A percentile compares a stretch with the other conserved stretches of the same genome.
phyloP scores from a whole-genome alignment of 2,888 invertebrate genomes.

The Heliconius charithonia region DNA sequence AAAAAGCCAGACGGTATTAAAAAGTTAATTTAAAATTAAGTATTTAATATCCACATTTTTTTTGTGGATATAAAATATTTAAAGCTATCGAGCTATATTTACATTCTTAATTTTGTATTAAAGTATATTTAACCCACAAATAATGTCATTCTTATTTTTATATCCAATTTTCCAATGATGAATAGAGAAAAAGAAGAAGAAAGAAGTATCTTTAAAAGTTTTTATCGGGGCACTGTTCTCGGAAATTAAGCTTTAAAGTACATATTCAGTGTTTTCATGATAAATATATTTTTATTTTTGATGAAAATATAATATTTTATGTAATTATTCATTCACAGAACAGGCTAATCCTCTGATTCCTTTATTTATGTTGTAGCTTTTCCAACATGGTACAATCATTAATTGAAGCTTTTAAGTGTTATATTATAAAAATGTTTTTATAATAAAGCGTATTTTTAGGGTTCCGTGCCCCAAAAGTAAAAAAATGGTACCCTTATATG shows the following conservation, averaged over 20 bases:
- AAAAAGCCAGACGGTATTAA: neutral
- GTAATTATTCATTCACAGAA: neutral
- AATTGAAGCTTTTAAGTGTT: too few species aligned
- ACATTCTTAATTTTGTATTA: neutral
- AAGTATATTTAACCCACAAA: neutral
- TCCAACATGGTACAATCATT: neutral
- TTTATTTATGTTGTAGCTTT: neutral
- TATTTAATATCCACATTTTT: neutral
- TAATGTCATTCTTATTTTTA: neutral
- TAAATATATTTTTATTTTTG: neutral
- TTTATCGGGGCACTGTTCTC: neutral
- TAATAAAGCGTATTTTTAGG: too few species aligned
- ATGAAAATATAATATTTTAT: neutral
- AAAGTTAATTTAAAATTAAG: too few species aligned
- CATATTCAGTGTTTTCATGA: neutral
- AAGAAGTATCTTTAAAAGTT: neutral
- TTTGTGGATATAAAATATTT: neutral
- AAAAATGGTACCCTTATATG: too few species aligned
- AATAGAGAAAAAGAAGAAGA: neutral
- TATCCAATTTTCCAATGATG: neutral
- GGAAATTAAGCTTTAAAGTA: slow-evolving; percentile 4
- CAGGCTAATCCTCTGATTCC: neutral
- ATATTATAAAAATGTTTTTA: too few species aligned
- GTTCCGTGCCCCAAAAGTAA: too few species aligned
- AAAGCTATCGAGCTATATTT: neutral